phyloP scores from a whole-genome alignment of 2,113 vertebrate species.

The Octodon degus region DNA sequence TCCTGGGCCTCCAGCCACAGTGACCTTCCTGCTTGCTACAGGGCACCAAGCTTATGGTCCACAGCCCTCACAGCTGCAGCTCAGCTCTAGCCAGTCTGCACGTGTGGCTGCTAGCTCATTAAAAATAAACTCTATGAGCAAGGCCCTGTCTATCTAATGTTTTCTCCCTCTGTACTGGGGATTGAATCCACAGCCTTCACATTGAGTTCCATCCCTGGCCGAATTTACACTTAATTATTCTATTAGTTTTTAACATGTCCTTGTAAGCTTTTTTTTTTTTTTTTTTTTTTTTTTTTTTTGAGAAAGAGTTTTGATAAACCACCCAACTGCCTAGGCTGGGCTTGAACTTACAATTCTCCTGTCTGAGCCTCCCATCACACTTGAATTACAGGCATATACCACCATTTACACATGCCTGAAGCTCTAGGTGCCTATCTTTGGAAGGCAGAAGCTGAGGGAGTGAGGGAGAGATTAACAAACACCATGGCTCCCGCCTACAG shows the following conservation, averaged over 20 bases:
- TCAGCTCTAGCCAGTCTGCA: background rate
- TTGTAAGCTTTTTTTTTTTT: no score
- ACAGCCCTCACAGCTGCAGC: background rate
- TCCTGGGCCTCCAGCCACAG: background rate
- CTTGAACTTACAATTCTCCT: background rate
- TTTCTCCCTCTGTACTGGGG: background rate
- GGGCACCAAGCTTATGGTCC: background rate
- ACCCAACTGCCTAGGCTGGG: background rate
- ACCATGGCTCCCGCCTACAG: background rate
- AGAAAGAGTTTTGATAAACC: background rate
- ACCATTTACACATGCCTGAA: background rate
- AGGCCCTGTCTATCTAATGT: background rate
- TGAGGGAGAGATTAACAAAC: background rate
- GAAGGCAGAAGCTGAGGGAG: background rate
- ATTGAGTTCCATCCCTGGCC: background rate
- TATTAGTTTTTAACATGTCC: no score
- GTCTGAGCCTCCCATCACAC: background rate
- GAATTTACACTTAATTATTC: no score
- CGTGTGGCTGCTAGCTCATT: background rate
- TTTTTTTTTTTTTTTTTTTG: background rate
- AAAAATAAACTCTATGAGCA: background rate
- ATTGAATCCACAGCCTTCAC: background rate
- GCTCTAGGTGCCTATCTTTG: background rate
- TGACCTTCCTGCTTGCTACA: background rate
- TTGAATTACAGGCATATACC: background rate